phyloP scores from a whole-genome alignment of 2,113 vertebrate genomes.

The Circaetus gallicus region DNA sequence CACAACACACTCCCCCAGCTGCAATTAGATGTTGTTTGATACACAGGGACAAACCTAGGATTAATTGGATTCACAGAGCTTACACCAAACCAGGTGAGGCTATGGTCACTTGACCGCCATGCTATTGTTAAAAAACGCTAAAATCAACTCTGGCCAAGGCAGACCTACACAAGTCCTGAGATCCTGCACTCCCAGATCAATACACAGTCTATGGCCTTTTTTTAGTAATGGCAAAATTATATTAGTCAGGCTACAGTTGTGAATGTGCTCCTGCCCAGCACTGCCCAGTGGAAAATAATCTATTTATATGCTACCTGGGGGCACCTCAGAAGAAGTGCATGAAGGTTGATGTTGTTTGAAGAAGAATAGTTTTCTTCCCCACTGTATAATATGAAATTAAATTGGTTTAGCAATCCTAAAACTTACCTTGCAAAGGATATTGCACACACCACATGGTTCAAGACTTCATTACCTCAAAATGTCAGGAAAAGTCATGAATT shows the following conservation, averaged over 20 bases:
- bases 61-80: background rate
- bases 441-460: background rate
- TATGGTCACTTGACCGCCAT: background rate
- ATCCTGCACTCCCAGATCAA: background rate
- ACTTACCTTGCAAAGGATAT: constrained; percentile 9
- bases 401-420: background rate
- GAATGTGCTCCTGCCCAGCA: background rate
- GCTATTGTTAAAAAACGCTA: background rate
- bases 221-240: background rate
- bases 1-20: background rate
- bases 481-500: constrained; percentile 36
- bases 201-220: background rate
- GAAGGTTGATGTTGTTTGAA: background rate
- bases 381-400: background rate
- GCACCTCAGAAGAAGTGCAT: background rate
- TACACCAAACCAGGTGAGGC: background rate
- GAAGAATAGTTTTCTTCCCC: background rate
- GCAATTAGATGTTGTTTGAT: background rate
- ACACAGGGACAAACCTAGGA: background rate
- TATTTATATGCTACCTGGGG: background rate
- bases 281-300: background rate
- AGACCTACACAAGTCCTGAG: background rate
- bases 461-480: background rate
- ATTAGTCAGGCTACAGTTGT: background rate
- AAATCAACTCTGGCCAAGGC: background rate